A percentile compares a stretch with the other conserved stretches of the same genome.
Evolutionary conservation across 2,797 vertebrate genomes (phyloP).

Genomic region (Novumbra hubbsi): DNA sequence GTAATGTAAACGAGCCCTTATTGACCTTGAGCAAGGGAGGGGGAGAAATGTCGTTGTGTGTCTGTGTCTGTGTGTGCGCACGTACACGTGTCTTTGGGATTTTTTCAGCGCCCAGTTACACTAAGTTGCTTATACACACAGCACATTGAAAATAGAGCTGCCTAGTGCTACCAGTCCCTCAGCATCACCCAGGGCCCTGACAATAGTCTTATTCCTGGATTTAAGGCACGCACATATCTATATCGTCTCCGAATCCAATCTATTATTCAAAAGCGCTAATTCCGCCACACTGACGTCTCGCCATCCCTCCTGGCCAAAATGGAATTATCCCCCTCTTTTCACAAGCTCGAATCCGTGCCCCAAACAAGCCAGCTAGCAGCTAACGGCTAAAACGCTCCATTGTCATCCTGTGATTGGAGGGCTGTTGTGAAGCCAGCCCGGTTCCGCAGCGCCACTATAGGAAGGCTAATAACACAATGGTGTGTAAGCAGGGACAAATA

Average conservation of each 20-base stretch:
- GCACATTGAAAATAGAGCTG: neutral
- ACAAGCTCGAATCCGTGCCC: neutral
- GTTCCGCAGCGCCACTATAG: constrained; percentile 15
- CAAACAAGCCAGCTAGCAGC: constrained; percentile 3
- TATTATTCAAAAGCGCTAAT: neutral
- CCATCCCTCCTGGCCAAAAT: constrained; percentile 1
- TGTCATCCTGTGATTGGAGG: constrained; percentile 22
- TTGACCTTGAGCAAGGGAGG: constrained; percentile 5
- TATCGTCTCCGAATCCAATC: neutral
- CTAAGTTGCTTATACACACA: constrained; percentile 18
- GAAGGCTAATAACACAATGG: constrained; percentile 28
- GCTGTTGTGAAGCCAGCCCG: constrained; percentile 20
- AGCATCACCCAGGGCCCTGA: constrained; percentile 14
- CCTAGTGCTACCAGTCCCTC: neutral
- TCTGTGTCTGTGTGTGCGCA: neutral
- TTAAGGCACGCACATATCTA: constrained; percentile 15
- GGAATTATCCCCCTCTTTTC: neutral
- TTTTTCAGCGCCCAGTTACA: neutral
- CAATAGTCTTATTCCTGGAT: constrained; percentile 25
- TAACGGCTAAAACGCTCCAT: constrained; percentile 27
- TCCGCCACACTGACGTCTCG: neutral
- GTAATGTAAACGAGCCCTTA: no score
- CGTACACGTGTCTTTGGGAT: neutral
- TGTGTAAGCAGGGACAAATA: constrained; percentile 36
- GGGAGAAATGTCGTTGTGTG: neutral